A percentile compares a stretch with the other conserved stretches of the same genome.
phyloP scores from a whole-genome alignment of 2,113 vertebrate genomes.

The Tachycineta bicolor region DNA sequence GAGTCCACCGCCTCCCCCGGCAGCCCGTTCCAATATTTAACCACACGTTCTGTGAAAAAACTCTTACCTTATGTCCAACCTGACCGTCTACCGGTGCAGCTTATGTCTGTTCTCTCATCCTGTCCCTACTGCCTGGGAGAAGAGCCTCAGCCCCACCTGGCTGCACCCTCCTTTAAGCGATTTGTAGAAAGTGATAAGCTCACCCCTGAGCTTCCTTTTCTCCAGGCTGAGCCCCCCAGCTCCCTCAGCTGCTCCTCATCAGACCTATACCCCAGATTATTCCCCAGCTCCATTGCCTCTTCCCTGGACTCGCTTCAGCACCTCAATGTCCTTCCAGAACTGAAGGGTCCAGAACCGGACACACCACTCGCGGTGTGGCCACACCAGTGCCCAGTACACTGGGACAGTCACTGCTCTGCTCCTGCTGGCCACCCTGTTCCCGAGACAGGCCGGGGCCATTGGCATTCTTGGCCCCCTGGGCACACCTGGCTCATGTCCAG shows the following conservation, averaged over 20 bases:
- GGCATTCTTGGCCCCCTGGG: neutral
- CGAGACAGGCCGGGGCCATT: too few species aligned
- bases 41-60: neutral
- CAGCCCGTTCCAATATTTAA: neutral
- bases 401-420: neutral
- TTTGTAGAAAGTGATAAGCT: neutral
- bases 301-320: neutral
- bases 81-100: neutral
- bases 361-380: accelerated
- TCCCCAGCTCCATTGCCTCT: neutral
- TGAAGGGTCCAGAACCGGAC: neutral
- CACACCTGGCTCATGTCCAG: neutral
- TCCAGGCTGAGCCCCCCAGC: neutral
- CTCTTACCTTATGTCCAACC: accelerated
- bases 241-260: neutral
- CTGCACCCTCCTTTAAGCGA: too few species aligned
- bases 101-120: neutral
- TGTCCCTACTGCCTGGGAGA: neutral
- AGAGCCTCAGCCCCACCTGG: neutral
- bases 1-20: neutral
- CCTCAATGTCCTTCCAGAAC: accelerated
- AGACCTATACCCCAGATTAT: too few species aligned
- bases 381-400: neutral
- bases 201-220: neutral
- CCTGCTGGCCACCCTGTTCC: neutral